Evolutionary conservation across 2,888 invertebrate genomes (phyloP).

Genomic region (Stegana nigrithorax): DNA sequence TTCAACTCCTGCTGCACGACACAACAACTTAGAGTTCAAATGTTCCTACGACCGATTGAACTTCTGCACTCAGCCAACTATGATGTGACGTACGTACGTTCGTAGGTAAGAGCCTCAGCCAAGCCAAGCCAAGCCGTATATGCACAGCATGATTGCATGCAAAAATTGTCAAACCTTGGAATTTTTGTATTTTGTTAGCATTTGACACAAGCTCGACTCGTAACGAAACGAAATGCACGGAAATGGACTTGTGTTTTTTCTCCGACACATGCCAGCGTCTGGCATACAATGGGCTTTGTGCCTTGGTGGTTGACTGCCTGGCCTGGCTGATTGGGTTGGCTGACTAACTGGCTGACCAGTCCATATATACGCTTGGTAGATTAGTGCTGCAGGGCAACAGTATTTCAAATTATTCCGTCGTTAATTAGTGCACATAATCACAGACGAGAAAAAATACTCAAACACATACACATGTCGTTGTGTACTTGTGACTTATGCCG

Average conservation of each 20-base stretch:
- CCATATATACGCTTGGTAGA: no score
- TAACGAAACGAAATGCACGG: not conserved
- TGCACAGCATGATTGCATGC: constrained; percentile 16
- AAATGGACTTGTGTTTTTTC: not conserved
- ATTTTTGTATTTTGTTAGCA: constrained; percentile 47
- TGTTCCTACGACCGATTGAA: constrained; percentile 32
- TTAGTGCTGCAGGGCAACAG: no score
- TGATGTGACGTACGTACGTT: no score
- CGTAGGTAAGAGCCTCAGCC: no score
- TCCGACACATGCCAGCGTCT: not conserved
- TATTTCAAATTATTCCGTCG: constrained; percentile 60
- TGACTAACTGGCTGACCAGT: no score
- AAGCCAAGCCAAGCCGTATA: no score
- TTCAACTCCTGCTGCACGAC: not conserved
- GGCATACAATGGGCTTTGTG: no score
- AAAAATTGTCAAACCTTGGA: constrained; percentile 30
- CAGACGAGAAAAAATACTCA: constrained; percentile 19
- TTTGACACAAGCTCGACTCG: not conserved
- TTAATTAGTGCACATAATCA: constrained; percentile 52
- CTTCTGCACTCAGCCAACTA: constrained; percentile 40
- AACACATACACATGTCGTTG: constrained; percentile 38
- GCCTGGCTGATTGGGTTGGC: no score
- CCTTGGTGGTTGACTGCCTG: no score
- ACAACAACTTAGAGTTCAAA: no score
- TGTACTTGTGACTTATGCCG: no score